Base-by-base conservation (phyloP, 1,140 invertebrate genomes). In the Papilio polyxenes region DNA sequence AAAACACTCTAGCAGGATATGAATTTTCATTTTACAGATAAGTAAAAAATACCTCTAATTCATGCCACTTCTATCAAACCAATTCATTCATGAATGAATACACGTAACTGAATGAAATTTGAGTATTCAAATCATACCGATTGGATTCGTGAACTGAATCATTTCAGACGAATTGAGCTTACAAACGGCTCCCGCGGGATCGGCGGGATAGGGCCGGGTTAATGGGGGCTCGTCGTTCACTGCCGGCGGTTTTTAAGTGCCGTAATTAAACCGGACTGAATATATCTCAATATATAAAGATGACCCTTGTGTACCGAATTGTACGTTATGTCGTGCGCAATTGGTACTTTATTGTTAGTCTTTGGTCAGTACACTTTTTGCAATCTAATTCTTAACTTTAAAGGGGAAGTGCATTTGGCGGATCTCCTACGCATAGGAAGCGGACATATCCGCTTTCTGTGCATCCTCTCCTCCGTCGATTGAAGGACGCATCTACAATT, bases 201-300 rank as follows among this genome's bases (percentile, higher is more conserved):
- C 75, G 72, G 72, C 72, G 48, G 75, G 49, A n/a, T 51, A 23
- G n/a, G 20, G n/a, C 20, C 49, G 75, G 75, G 75, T 53, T 77
- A 77, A 77, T 76, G 75, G 75, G 48, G 75, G 75, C 75, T 17
- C 75, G 75, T 53, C 75, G 48, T 75, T 75, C 20, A 53, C 75
- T 48, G 49, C 48, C 75, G 49, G 6, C 75, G 75, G 75, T 77
- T 77, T 77, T 37, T 53, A 77, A 77, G 75, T 77, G 75, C 44
- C 44, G 75, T 37, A 77, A 77, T 77, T 56, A 77, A 53, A 77
- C 49, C 75, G 56, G 56, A 56, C 75, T 23, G 75, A n/a, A 31
- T 15, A 53, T 77, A 77, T 31, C 49, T 53, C 49, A 11, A 48
- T 77, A 17, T 48, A 37, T 49, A 11, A 20, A 77, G 48, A 53